Conservation (phyloP, 2,113 vertebrate species). For the Rissa tridactyla region DNA sequence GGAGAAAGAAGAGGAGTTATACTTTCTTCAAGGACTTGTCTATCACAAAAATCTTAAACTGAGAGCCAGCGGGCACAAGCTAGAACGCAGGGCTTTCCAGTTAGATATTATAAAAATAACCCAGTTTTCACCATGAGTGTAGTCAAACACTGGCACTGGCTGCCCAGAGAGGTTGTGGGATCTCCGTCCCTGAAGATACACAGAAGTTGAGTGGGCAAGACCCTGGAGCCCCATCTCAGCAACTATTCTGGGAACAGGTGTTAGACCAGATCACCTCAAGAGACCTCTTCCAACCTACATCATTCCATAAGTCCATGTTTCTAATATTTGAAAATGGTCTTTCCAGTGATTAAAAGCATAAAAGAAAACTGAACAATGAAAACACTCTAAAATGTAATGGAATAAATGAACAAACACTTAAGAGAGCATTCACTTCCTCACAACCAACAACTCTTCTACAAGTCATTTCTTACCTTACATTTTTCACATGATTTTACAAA, state of each 20-base stretch:
- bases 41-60: background rate
- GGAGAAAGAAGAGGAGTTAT: background rate
- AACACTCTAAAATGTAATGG: background rate
- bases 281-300: background rate
- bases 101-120: background rate
- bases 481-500: background rate
- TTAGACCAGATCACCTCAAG: background rate
- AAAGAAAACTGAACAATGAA: background rate
- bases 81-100: background rate
- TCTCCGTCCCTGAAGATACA: background rate
- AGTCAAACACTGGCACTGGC: background rate
- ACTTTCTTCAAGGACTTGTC: background rate
- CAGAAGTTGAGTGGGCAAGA: background rate
- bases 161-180: background rate
- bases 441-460: background rate
- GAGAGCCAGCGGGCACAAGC: background rate
- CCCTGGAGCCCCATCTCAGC: background rate
- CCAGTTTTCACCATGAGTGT: background rate
- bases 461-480: background rate
- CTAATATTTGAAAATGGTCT: background rate
- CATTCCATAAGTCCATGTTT: background rate
- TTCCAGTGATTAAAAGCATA: background rate
- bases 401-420: background rate
- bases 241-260: background rate
- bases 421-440: background rate